Percentiles rank a stretch among this genome's conserved stretches.
These are phyloP conservation scores for Poeciliopsis paucimaculata DNA, from an alignment of 2,797 vertebrate genomes.

Conservation along the genomic window DNA sequence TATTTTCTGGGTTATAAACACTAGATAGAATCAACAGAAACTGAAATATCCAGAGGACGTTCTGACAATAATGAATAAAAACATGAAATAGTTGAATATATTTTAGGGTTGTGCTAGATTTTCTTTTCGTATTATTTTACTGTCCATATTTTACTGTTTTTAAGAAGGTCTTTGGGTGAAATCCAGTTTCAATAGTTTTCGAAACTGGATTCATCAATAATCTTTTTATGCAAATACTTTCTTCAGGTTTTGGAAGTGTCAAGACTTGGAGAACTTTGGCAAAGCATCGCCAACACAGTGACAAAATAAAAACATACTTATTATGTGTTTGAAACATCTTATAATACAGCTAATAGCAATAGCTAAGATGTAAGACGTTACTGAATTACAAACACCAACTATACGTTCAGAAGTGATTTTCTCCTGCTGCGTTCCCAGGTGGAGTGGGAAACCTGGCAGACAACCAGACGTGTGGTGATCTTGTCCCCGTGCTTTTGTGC, in stretches of 20 bases:
- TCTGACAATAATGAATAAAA: too few species aligned
- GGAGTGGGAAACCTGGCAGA: constrained; percentile 49
- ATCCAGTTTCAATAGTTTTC: not conserved
- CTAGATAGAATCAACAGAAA: too few species aligned
- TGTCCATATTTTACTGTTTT: too few species aligned
- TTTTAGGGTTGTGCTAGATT: not conserved
- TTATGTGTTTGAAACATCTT: not conserved
- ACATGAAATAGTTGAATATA: too few species aligned
- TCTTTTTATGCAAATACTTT: not conserved
- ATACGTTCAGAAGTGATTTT: constrained; percentile 10
- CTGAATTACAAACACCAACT: not conserved
- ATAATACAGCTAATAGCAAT: not conserved
- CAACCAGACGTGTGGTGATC: constrained; percentile 44
- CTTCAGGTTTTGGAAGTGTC: not conserved
- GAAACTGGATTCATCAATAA: not conserved
- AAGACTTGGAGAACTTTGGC: not conserved
- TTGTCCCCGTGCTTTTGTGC: constrained; percentile 58
- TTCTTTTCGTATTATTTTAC: not conserved
- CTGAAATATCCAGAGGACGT: too few species aligned
- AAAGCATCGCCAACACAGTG: not conserved
- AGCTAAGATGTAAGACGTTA: not conserved
- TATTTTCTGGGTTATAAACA: too few species aligned
- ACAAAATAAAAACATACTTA: not conserved
- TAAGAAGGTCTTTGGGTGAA: too few species aligned
- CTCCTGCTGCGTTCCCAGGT: constrained; percentile 40